Base-by-base conservation (phyloP, 2,888 invertebrate genomes). In the Trachelus troglodyta region DNA sequence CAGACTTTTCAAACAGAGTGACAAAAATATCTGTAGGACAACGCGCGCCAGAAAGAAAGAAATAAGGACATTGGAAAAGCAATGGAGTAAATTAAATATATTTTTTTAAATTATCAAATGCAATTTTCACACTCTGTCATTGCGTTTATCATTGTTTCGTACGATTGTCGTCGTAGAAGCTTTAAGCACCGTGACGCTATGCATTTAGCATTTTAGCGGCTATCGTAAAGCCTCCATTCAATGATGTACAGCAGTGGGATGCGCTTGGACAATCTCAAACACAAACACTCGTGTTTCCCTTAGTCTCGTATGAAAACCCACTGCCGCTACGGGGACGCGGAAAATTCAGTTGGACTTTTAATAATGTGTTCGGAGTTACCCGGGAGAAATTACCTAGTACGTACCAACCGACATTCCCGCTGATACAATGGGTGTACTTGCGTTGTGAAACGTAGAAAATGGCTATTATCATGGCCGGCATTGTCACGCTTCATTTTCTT, bases 391-490 rank as follows among this genome's bases (percentile, higher is more conserved):
- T 75, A 76, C 78, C 77, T 79, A 12, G 71, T 11, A 71, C 12
- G 71, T 33, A 34, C 31, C 71, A 33, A 71, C 71, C 31, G 15
- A 75, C 35, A 31, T 77, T 75, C 40, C 12, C 75, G 73, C 75
- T 34, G 69, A 37, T 69, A 83, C 84, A 84, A 86, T 85, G 73
- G 79, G 56, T 77, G 75, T 79, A 33, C 77, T 78, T 82, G 84
- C 85, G 79, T 83, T 83, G 83, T 86, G 86, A 85, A 80, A 79
- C 82, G 79, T 78, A 77, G 80, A 85, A 88, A 88, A 87, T 86
- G 79, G 81, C 81, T 83, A 85, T 84, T 83, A 84, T 83, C 79
- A 78, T 75, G 74, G 33, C 81, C 83, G 84, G 83, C 83, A 84
- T 83, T 80, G 79, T 75, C 69, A 33, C 34, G 69, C 35, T 79